phyloP scores from a whole-genome alignment of 2,113 vertebrate genomes.

The Vulpes ferrilata region DNA sequence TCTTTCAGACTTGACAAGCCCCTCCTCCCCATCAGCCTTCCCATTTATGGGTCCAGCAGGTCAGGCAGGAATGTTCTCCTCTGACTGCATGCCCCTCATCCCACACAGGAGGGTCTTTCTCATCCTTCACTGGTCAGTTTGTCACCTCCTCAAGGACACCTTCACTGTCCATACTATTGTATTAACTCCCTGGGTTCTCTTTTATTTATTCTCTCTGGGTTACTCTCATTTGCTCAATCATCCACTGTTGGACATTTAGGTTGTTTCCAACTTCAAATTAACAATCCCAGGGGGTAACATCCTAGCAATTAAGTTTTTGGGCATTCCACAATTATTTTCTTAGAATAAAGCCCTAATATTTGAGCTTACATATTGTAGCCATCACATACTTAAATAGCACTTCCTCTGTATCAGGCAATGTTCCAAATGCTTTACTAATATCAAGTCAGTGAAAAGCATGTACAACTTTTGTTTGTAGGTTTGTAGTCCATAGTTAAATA shows the following conservation, averaged over 20 bases:
- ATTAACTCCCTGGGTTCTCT: not conserved
- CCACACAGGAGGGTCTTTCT: not conserved
- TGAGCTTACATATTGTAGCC: slow-evolving; percentile 27
- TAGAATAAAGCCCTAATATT: slow-evolving; percentile 49
- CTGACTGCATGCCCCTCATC: not conserved
- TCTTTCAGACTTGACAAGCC: not conserved
- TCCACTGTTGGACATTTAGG: not conserved
- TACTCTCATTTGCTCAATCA: slow-evolving; percentile 7
- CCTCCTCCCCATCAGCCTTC: not conserved
- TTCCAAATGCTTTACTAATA: not conserved
- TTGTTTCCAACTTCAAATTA: slow-evolving; percentile 56
- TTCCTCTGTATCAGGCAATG: not conserved
- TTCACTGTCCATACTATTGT: not conserved
- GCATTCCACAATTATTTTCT: slow-evolving; percentile 12
- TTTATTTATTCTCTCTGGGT: not conserved
- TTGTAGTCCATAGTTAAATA: not conserved
- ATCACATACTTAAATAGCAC: not conserved
- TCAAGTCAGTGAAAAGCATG: not conserved
- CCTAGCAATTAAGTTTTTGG: slow-evolving; percentile 7
- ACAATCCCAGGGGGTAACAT: slow-evolving; percentile 23
- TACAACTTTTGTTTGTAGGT: not conserved
- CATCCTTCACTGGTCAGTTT: not conserved
- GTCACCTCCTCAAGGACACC: not conserved
- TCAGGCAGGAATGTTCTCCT: not conserved
- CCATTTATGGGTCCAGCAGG: not conserved